These are phyloP conservation scores for Arrhamphus sclerolepis DNA, from an alignment of 2,797 vertebrate species.

Conservation along the genomic window DNA sequence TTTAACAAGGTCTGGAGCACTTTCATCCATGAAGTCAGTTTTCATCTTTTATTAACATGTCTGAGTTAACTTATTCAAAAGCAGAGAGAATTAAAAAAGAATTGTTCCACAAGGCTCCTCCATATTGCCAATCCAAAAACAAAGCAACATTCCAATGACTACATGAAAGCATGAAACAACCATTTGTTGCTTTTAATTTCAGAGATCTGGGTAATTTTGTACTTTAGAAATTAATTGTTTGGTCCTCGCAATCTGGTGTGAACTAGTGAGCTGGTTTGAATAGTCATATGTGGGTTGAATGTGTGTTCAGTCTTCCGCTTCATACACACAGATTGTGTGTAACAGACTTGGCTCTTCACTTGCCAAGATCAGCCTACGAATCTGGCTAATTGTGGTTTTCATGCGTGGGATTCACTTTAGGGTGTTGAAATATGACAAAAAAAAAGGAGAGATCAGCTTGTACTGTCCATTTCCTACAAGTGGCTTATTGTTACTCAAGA, in stretches of 20 bases:
- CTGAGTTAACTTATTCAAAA: background rate
- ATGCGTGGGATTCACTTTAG: constrained; percentile 22
- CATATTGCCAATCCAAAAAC: constrained; percentile 2
- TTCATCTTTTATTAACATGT: background rate
- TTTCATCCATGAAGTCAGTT: background rate
- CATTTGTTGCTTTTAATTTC: constrained; percentile 20
- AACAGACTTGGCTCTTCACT: constrained; percentile 9
- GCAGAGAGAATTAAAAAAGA: background rate
- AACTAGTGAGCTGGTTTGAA: constrained; percentile 28
- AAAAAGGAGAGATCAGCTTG: constrained; percentile 11
- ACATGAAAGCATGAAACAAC: constrained; percentile 8
- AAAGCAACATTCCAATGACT: constrained; percentile 24
- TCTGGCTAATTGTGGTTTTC: constrained; percentile 12
- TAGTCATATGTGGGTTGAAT: constrained; percentile 16
- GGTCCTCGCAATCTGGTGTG: constrained; percentile 16
- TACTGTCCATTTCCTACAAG: constrained; percentile 43
- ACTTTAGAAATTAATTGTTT: constrained; percentile 4
- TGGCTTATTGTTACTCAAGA: constrained; percentile 62
- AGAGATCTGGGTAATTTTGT: constrained; percentile 12
- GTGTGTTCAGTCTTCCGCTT: constrained; percentile 21
- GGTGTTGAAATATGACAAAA: constrained; percentile 19
- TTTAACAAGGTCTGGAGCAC: background rate
- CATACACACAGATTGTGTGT: constrained; percentile 11
- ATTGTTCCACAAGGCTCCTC: background rate
- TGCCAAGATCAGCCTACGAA: constrained; percentile 19